phyloP scores from a whole-genome alignment of 1,140 invertebrate species.

The Aphelinus atriplicis region DNA sequence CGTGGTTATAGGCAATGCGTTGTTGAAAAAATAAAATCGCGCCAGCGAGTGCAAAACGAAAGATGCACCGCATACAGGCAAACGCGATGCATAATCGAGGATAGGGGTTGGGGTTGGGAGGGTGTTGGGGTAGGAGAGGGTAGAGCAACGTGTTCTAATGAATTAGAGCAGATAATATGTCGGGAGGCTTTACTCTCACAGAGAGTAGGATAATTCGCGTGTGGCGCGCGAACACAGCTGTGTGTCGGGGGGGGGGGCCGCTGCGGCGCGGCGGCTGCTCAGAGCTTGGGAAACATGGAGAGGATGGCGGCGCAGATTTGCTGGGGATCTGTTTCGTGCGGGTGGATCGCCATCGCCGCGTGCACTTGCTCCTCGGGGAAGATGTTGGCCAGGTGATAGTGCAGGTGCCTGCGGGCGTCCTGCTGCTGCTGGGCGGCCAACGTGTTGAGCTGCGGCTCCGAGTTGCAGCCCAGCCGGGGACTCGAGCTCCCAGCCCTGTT shows the following conservation, averaged over 20 bases:
- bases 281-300: conserved; percentile 73
- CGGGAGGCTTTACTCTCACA: conserved; percentile 45
- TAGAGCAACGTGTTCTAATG: neutral
- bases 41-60: too few relatives aligned
- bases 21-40: too few relatives aligned
- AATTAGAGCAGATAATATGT: neutral
- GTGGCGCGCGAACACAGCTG: too few relatives aligned
- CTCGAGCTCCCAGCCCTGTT: conserved; percentile 41
- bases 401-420: conserved; percentile 78
- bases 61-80: too few relatives aligned
- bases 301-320: conserved; percentile 89
- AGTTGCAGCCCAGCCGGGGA: conserved; percentile 67
- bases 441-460: conserved; percentile 75
- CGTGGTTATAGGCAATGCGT: too few relatives aligned
- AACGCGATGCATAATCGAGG: too few relatives aligned
- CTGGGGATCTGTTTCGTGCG: conserved; percentile 87
- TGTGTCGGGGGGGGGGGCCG: too few relatives aligned
- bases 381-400: conserved; percentile 85
- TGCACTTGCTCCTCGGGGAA: conserved; percentile 90
- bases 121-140: too few relatives aligned
- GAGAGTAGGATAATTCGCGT: conserved; percentile 40
- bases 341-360: conserved; percentile 84
- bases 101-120: too few relatives aligned
- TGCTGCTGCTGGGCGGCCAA: conserved; percentile 67
- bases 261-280: neutral